These are phyloP conservation scores for Ornithoptera priamus DNA, from an alignment of 2,888 invertebrate species.

Conservation along the genomic window DNA sequence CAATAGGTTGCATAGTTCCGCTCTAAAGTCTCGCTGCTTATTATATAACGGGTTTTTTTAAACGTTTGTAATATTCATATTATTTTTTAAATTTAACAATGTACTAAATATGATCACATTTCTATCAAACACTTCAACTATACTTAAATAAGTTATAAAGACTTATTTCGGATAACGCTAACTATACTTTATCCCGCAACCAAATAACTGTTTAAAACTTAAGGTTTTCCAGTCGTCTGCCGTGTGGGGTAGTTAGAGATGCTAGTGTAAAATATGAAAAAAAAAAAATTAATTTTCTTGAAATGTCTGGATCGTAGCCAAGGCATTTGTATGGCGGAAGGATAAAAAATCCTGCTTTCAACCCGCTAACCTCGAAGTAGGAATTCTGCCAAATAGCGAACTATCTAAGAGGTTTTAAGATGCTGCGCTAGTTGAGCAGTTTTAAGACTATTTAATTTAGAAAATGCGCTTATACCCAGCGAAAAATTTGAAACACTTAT, in stretches of 20 bases:
- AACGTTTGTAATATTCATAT: not conserved
- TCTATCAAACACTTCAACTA: not conserved
- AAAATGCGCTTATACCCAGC: conserved; percentile 9
- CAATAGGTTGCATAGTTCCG: conserved; percentile 8
- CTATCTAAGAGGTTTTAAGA: conserved; percentile 25
- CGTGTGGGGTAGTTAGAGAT: conserved; percentile 8
- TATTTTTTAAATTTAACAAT: not conserved
- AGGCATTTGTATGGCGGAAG: conserved; percentile 24
- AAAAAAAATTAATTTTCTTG: conserved; percentile 45
- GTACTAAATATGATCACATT: not conserved
- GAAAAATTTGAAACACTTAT: not conserved
- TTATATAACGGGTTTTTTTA: not conserved
- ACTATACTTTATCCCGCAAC: not conserved
- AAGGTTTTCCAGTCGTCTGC: not conserved
- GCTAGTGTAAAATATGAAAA: conserved; percentile 41
- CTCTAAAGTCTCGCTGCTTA: not conserved
- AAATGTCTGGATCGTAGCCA: conserved; percentile 37
- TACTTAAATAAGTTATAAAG: not conserved
- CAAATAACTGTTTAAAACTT: not conserved
- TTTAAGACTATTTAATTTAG: conserved; percentile 21
- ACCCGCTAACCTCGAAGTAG: conserved; percentile 28
- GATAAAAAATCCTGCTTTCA: conserved; percentile 32
- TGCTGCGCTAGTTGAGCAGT: conserved; percentile 8
- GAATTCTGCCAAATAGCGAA: conserved; percentile 28
- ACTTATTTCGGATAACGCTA: not conserved